These are phyloP conservation scores for Saxidomus purpurata DNA, from an alignment of 1,140 invertebrate genomes.

Conservation along the genomic window DNA sequence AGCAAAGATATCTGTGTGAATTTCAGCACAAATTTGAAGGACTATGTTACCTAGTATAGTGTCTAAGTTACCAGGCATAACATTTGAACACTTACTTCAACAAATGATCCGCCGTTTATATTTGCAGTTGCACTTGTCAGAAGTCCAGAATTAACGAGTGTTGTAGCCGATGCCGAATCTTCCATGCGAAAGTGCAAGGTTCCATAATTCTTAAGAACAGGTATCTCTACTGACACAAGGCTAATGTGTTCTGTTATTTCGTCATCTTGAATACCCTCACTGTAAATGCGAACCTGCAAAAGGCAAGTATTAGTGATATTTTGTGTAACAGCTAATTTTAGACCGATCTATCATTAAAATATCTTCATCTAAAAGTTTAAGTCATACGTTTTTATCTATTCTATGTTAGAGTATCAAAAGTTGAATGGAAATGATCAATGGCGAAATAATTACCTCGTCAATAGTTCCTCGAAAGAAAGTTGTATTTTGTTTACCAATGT, in stretches of 20 bases:
- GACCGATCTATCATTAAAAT: too few species aligned
- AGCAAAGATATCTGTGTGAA: too few species aligned
- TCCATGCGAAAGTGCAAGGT: conserved; percentile 55
- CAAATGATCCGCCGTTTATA: conserved; percentile 47
- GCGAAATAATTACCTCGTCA: conserved; percentile 38
- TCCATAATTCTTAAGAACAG: conserved; percentile 24
- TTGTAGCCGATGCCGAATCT: conserved; percentile 10
- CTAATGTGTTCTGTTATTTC: conserved; percentile 34
- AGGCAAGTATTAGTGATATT: too few species aligned
- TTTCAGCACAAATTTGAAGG: too few species aligned
- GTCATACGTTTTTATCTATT: too few species aligned
- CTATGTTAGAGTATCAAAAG: too few species aligned
- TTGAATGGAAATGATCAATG: too few species aligned
- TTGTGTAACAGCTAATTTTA: too few species aligned
- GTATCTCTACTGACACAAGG: conserved; percentile 27
- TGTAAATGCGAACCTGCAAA: conserved; percentile 55
- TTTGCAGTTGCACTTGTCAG: background rate
- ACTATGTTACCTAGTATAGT: too few species aligned
- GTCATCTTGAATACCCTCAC: conserved; percentile 38
- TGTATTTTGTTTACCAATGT: conserved; percentile 15
- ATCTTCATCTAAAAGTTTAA: too few species aligned
- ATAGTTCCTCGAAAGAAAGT: conserved; percentile 54
- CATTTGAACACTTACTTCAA: conserved; percentile 1
- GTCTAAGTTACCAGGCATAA: too few species aligned
- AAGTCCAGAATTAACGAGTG: conserved; percentile 25